Evolutionary conservation across 2,797 vertebrate genomes (phyloP).

Genomic region (Scolopax bukidnonensis): DNA sequence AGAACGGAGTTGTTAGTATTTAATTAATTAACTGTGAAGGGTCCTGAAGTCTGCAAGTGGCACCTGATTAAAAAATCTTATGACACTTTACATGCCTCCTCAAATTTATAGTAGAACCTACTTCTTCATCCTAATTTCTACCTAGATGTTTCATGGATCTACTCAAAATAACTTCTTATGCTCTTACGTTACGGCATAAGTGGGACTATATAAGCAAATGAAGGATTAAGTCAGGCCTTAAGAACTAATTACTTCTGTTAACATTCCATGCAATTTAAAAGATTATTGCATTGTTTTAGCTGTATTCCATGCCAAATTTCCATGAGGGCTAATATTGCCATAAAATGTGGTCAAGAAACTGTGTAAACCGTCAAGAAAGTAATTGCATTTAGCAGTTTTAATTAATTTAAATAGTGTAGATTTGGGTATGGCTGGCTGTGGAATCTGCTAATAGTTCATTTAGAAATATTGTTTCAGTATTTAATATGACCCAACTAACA

Average conservation of each 20-base stretch:
- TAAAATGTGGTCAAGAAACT: slow-evolving; percentile 37
- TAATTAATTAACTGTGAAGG: slow-evolving; percentile 38
- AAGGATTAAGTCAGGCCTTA: neutral
- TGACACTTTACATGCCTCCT: neutral
- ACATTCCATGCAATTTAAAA: neutral
- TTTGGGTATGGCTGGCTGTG: neutral
- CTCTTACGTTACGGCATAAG: neutral
- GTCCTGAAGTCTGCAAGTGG: slow-evolving; percentile 26
- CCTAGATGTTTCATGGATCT: neutral
- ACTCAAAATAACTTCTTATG: neutral
- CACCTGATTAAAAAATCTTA: slow-evolving; percentile 2
- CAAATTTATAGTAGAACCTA: neutral
- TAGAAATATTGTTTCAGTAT: slow-evolving; percentile 10
- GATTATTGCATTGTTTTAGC: slow-evolving; percentile 1
- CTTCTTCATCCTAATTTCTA: neutral
- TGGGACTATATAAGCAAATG: neutral
- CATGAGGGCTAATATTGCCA: neutral
- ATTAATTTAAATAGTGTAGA: neutral
- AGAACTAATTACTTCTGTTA: neutral
- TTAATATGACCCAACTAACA: neutral
- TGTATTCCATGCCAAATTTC: neutral
- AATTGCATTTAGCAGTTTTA: neutral
- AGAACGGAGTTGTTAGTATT: slow-evolving; percentile 29
- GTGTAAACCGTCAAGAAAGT: slow-evolving; percentile 27
- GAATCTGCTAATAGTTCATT: neutral